Conservation (phyloP, 1,140 invertebrate genomes). For the Saccostrea glomerata region DNA sequence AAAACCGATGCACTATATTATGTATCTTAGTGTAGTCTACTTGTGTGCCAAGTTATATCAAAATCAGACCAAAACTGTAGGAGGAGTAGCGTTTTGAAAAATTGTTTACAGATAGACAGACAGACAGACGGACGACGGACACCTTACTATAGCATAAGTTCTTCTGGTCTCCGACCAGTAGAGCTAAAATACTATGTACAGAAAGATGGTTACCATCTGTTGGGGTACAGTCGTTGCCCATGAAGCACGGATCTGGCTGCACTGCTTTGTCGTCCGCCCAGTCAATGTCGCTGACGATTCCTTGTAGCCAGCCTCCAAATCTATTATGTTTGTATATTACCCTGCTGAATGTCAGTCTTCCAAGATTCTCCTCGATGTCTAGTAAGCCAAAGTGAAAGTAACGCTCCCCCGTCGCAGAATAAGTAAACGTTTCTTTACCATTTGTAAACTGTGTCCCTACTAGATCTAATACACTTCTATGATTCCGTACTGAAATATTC, state of each 20-base stretch:
- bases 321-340: not conserved
- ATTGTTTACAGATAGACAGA: no score
- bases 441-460: not conserved
- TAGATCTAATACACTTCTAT: not conserved
- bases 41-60: no score
- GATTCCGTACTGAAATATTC: not conserved
- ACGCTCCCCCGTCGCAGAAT: not conserved
- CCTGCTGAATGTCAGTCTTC: not conserved
- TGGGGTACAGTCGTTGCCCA: not conserved
- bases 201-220: not conserved
- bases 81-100: no score
- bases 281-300: constrained; percentile 21
- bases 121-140: no score
- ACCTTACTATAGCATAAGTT: no score
- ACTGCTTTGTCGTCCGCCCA: not conserved
- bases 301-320: not conserved
- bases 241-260: constrained; percentile 25
- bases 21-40: no score
- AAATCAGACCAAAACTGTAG: no score
- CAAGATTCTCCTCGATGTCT: not conserved
- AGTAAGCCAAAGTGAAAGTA: constrained; percentile 27
- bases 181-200: not conserved
- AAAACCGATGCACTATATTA: no score
- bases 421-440: not conserved
- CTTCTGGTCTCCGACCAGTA: no score